Percentiles rank a stretch among this genome's conserved stretches.
Conservation (phyloP, 2,113 vertebrate genomes). For the Eolophus roseicapilla region DNA sequence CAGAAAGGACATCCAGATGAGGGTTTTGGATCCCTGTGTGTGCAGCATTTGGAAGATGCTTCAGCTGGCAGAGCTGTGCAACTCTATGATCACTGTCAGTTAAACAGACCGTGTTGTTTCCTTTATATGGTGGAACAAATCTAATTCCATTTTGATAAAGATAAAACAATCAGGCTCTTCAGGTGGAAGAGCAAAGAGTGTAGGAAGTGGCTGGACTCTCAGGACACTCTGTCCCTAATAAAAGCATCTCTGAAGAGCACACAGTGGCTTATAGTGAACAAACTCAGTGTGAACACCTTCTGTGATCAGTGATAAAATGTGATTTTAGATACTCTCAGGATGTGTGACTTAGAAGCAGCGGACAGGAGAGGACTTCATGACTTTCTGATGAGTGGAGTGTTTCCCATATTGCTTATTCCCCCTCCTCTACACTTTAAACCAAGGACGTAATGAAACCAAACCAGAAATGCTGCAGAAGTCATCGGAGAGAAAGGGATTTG, state of each 20-base stretch:
- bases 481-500: no score
- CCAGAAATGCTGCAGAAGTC: neutral
- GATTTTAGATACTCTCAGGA: rapidly evolving
- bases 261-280: rapidly evolving
- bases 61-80: neutral
- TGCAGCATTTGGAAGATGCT: neutral
- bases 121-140: neutral
- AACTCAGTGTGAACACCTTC: neutral
- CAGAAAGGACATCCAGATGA: neutral
- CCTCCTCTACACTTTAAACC: neutral
- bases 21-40: neutral
- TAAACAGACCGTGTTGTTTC: neutral
- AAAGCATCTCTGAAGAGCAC: neutral
- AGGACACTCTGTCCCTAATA: neutral
- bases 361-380: neutral
- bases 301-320: neutral
- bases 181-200: neutral
- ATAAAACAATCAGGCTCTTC: neutral
- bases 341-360: neutral
- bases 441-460: neutral
- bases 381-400: neutral
- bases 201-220: neutral
- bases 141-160: neutral
- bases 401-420: rapidly evolving
- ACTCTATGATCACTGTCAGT: neutral